These are phyloP conservation scores for Dascillus cervinus DNA, from an alignment of 2,888 invertebrate genomes.

Conservation along the genomic window DNA sequence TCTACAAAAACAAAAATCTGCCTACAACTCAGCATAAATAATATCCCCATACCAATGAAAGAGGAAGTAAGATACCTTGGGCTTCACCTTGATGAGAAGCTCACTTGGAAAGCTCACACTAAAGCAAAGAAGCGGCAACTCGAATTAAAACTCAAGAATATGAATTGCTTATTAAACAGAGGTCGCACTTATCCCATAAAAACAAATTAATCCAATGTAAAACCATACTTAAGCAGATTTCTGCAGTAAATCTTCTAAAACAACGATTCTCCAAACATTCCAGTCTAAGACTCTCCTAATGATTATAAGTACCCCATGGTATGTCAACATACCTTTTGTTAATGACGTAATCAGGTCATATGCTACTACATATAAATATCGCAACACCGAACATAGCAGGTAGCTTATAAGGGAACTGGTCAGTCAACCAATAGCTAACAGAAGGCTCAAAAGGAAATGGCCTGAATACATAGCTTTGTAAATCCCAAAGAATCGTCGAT, in stretches of 20 bases:
- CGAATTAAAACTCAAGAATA: conserved; percentile 1
- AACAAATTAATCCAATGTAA: conserved; percentile 2
- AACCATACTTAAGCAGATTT: background rate
- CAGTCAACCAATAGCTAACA: conserved; percentile 2
- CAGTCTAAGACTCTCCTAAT: conserved; percentile 2
- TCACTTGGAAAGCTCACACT: conserved; percentile 3
- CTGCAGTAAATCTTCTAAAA: conserved; percentile 4
- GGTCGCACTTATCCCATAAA: no score
- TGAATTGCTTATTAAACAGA: conserved; percentile 1
- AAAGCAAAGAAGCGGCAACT: conserved; percentile 3
- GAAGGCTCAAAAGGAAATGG: conserved; percentile 2
- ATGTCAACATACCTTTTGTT: conserved; percentile 1
- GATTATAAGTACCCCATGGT: conserved; percentile 1
- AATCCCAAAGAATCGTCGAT: conserved; percentile 1
- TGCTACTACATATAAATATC: background rate
- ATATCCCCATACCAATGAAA: conserved; percentile 3
- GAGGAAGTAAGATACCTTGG: conserved; percentile 4
- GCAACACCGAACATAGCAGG: background rate
- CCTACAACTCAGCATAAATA: conserved; percentile 2
- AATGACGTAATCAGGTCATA: background rate
- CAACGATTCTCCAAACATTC: conserved; percentile 1
- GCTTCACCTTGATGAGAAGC: conserved; percentile 4
- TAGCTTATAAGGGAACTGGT: background rate
- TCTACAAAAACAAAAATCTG: no score
- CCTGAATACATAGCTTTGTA: background rate